phyloP scores from a whole-genome alignment of 1,140 invertebrate species.

The Magallana angulata region DNA sequence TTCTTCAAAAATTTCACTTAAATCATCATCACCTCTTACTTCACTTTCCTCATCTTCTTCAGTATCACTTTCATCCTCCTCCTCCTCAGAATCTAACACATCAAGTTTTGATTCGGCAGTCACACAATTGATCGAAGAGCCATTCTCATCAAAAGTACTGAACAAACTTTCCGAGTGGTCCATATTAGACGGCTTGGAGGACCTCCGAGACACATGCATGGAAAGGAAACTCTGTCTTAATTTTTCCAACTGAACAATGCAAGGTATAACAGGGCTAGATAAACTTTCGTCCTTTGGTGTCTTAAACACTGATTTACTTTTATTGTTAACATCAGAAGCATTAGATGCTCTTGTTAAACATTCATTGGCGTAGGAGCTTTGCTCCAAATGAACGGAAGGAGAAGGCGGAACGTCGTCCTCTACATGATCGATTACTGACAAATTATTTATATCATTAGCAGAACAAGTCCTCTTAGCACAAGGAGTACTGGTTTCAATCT shows the following conservation, averaged over 20 bases:
- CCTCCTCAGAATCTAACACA: slow-evolving; percentile 47
- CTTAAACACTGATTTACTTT: background rate
- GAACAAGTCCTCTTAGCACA: slow-evolving; percentile 60
- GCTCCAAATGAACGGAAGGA: background rate
- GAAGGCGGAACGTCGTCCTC: slow-evolving; percentile 8
- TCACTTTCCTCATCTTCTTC: slow-evolving; percentile 51
- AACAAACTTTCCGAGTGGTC: slow-evolving; percentile 58
- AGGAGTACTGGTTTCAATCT: slow-evolving; percentile 65
- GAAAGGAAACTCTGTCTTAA: slow-evolving; percentile 53
- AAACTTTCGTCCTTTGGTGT: background rate
- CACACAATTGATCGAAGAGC: background rate
- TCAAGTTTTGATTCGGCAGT: slow-evolving; percentile 21
- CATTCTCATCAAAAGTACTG: slow-evolving; percentile 46
- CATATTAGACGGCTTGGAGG: background rate
- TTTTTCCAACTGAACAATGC: slow-evolving; percentile 57
- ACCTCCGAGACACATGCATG: slow-evolving; percentile 46
- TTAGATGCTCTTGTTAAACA: background rate
- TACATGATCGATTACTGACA: slow-evolving; percentile 63
- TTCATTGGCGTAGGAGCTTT: background rate
- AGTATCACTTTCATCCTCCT: slow-evolving; percentile 17
- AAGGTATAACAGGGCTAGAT: slow-evolving; percentile 39
- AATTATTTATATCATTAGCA: slow-evolving; percentile 44
- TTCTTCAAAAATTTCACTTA: slow-evolving; percentile 56
- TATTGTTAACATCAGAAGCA: background rate
- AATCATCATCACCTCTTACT: slow-evolving; percentile 31